Conservation (phyloP, 2,888 invertebrate species). For the Eristalis pertinax region DNA sequence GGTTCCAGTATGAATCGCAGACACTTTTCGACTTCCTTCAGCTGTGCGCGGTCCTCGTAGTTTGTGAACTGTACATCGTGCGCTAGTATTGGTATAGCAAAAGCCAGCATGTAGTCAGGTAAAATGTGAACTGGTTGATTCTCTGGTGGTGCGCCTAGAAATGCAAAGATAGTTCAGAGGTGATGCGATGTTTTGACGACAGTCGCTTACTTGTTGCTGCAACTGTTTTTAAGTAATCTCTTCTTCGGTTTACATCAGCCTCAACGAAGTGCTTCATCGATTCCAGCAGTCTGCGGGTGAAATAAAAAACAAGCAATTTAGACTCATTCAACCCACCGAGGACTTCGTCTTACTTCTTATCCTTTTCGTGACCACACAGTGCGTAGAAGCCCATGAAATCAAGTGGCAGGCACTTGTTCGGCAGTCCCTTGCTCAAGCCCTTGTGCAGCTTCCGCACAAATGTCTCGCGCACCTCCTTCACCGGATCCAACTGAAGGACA, state of each 20-base stretch:
- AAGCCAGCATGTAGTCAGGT: slow-evolving; percentile 98
- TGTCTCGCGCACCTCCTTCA: slow-evolving; percentile 92
- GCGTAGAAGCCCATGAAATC: slow-evolving; percentile 99
- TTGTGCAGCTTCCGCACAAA: slow-evolving; percentile 97
- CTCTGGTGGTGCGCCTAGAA: slow-evolving; percentile 74
- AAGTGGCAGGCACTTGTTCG: slow-evolving; percentile 94
- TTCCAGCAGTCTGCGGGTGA: slow-evolving; percentile 76
- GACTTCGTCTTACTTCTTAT: slow-evolving; percentile 86
- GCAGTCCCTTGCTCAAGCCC: slow-evolving; percentile 90
- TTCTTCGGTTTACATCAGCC: slow-evolving; percentile 92
- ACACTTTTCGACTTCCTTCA: slow-evolving; percentile 92
- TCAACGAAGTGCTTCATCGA: slow-evolving; percentile 90
- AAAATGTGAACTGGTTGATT: slow-evolving; percentile 91
- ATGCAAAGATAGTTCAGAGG: neutral
- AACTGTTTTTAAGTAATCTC: slow-evolving; percentile 95
- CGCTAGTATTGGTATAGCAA: slow-evolving; percentile 97
- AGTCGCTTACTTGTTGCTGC: slow-evolving; percentile 82
- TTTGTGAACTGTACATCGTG: slow-evolving; percentile 93
- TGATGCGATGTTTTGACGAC: neutral
- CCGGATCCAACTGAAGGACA: slow-evolving; percentile 85
- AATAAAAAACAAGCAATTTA: slow-evolving; percentile 9
- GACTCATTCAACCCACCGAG: too few relatives aligned
- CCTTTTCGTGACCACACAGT: slow-evolving; percentile 93
- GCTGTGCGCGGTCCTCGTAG: slow-evolving; percentile 88
- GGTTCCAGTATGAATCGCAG: slow-evolving; percentile 98